Percentiles rank a stretch among this genome's conserved stretches.
phyloP scores from a whole-genome alignment of 1,140 invertebrate species.

The Orchesella cincta region DNA sequence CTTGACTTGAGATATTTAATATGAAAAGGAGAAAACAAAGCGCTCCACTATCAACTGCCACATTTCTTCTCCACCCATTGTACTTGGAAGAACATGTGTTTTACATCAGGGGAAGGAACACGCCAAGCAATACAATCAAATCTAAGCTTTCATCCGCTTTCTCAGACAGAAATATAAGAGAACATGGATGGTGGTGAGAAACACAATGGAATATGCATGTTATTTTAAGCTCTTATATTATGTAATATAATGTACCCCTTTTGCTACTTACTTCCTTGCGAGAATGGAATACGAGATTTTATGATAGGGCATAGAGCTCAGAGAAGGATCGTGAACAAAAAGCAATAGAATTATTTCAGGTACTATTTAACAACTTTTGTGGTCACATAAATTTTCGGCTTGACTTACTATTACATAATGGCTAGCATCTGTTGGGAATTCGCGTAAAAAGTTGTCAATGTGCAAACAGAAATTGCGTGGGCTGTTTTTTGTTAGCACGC shows the following conservation, averaged over 20 bases:
- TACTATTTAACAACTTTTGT: conserved; percentile 16
- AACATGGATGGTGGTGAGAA: background rate
- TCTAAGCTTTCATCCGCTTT: no score
- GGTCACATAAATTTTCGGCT: conserved; percentile 11
- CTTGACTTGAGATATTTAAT: conserved; percentile 14
- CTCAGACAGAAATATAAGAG: background rate
- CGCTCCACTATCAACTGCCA: background rate
- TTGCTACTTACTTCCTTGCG: no score
- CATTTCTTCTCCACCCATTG: conserved; percentile 8
- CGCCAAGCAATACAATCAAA: background rate
- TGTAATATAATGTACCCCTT: no score
- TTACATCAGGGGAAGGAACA: background rate
- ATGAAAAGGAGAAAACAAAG: conserved; percentile 7
- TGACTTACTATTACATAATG: background rate
- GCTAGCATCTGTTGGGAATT: no score
- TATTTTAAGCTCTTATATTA: background rate
- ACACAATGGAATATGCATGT: background rate
- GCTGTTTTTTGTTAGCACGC: no score
- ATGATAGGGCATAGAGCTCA: no score
- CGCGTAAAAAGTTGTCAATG: no score
- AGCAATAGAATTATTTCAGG: conserved; percentile 7
- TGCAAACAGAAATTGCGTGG: no score
- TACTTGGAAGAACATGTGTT: background rate
- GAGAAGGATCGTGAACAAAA: background rate
- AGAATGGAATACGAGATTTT: no score